Evolutionary conservation across 2,113 vertebrate species (phyloP), one percentile per base, ranked within the genome.

Genomic region (Craseonycteris thonglongyai): DNA sequence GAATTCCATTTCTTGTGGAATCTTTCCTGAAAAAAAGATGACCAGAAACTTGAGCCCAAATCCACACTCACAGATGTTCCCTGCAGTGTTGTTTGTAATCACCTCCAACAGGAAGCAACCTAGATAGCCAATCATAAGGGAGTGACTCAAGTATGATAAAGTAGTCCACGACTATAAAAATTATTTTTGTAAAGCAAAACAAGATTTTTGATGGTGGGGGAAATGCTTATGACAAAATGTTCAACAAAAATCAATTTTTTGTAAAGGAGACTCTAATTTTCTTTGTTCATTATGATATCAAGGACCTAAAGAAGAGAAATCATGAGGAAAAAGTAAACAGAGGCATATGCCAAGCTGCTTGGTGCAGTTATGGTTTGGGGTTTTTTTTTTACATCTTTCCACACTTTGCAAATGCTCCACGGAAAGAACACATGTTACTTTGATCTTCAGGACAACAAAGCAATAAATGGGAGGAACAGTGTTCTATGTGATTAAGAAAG

Each of bases 381-480:
- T 78, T 45, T 86, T 80, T 71, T 7, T 95, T 92, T 95, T 71
- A 91, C 81, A 78, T 96, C 88, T 78, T 91, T 94, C 85, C 66
- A 71, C 80, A 71, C 92, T 66, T 66, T 85, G 92, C 71, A 81
- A 79, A 85, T 69, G 88, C 82, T 68, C 72, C 88, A 82, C 78
- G 74, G 82, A 90, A 93, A 92, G 80, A 94, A 68, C 75, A 59
- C 35, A 76, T 1, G 0, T 88, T 66, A 35, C 96, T 96, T 96
- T 97, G 96, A 88, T 95, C 84, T 90, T 93, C n/a, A 45, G 90
- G 65, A 93, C 84, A 59, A 68, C 90, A 93, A 61, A 95, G 95
- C 71, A 94, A 59, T 65, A 59, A 78, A 71, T 21, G 76, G 93
- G 79, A 93, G 49, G 24, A 63, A 69, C 30, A 28, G 1, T 26